phyloP scores from a whole-genome alignment of 2,797 vertebrate genomes.

The Gymnocypris eckloni region DNA sequence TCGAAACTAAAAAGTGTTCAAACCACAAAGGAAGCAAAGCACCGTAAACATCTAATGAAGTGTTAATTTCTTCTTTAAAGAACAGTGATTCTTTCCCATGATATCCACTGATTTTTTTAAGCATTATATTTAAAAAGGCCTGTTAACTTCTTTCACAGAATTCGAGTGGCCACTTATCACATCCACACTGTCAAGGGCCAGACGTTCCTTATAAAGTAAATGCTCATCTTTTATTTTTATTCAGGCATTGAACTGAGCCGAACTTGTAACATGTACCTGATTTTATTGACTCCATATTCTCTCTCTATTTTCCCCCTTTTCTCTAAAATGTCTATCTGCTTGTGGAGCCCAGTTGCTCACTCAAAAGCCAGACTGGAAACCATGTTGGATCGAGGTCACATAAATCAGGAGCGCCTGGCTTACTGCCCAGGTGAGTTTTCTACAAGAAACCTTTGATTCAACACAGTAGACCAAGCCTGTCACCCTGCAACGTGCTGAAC shows the following conservation, averaged over 20 bases:
- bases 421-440: conserved; percentile 60
- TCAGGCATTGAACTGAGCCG: neutral
- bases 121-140: neutral
- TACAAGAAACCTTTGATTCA: conserved; percentile 62
- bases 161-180: neutral
- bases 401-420: conserved; percentile 45
- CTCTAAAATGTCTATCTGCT: conserved; percentile 13
- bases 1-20: neutral
- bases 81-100: neutral
- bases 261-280: neutral
- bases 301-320: neutral
- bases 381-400: conserved; percentile 25
- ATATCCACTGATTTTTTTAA: neutral
- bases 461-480: conserved; percentile 60
- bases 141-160: too few relatives aligned
- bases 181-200: neutral
- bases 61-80: neutral
- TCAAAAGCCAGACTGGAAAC: conserved; percentile 22
- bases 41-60: neutral
- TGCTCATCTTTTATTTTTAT: conserved; percentile 7
- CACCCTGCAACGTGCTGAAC: conserved; percentile 52
- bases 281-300: neutral
- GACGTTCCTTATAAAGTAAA: neutral
- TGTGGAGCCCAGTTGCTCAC: neutral
- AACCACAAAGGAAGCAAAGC: neutral